phyloP scores from a whole-genome alignment of 1,140 invertebrate genomes.

The Brachionus calyciflorus region DNA sequence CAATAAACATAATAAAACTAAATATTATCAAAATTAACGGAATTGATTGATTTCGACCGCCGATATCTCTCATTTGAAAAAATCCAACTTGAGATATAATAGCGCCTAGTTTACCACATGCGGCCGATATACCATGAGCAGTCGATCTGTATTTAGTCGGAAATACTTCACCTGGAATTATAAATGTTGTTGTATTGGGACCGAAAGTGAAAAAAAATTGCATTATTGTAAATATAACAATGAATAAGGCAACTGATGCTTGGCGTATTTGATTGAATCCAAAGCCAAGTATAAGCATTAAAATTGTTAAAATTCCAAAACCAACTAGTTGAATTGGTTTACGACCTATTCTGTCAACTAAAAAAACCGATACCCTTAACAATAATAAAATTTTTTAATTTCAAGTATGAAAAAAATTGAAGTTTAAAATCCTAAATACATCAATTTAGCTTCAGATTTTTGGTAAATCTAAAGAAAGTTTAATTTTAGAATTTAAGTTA shows the following conservation, averaged over 20 bases:
- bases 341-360: constrained; percentile 11
- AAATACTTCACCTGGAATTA: constrained; percentile 44
- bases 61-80: constrained; percentile 44
- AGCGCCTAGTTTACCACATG: constrained; percentile 39
- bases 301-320: not conserved
- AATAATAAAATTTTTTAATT: not conserved
- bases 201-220: constrained; percentile 46
- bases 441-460: not conserved
- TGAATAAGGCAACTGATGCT: not conserved
- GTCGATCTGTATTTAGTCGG: constrained; percentile 38
- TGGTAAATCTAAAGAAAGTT: not conserved
- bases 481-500: no score
- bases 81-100: constrained; percentile 43
- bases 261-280: not conserved
- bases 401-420: not conserved
- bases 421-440: no score
- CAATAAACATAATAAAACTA: constrained; percentile 30
- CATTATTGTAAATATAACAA: constrained; percentile 1
- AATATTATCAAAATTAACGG: constrained; percentile 32
- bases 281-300: constrained; percentile 19
- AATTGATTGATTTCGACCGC: constrained; percentile 19
- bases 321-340: constrained; percentile 41
- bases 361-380: constrained; percentile 7
- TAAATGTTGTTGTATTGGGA: constrained; percentile 43
- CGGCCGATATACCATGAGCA: constrained; percentile 41